These are phyloP conservation scores for Papilio demoleus DNA, from an alignment of 2,888 invertebrate genomes.

Conservation along the genomic window DNA sequence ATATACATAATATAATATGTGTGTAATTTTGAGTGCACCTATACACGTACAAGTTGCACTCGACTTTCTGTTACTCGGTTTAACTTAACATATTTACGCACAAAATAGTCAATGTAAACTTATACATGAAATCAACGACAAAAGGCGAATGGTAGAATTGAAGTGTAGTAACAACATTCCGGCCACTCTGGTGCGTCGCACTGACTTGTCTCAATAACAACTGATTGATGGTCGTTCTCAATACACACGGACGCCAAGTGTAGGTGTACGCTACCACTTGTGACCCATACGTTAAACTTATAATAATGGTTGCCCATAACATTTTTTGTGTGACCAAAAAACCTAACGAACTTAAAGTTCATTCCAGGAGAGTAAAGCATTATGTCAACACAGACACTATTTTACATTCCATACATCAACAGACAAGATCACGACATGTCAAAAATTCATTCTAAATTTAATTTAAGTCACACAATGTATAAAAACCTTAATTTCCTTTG, in stretches of 20 bases:
- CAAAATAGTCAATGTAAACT: background rate
- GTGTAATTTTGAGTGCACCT: no score
- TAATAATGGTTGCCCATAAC: background rate
- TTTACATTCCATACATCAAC: background rate
- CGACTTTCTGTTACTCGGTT: no score
- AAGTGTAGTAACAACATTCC: constrained; percentile 22
- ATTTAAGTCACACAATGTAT: constrained; percentile 1
- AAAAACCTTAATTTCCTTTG: constrained; percentile 25
- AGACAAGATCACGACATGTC: background rate
- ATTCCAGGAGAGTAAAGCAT: background rate
- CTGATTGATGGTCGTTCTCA: constrained; percentile 8
- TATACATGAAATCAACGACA: background rate
- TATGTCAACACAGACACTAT: no score
- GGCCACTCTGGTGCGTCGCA: background rate
- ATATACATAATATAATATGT: no score
- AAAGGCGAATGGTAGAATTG: background rate
- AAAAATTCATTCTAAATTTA: constrained; percentile 21
- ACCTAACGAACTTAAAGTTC: background rate
- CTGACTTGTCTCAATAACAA: background rate
- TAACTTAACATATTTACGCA: constrained; percentile 6
- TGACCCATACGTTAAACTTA: background rate
- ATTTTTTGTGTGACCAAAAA: background rate
- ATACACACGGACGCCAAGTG: background rate
- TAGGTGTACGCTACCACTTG: background rate
- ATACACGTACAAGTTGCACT: no score